Evolutionary conservation across 2,113 vertebrate species (phyloP).

Genomic region (Fulica atra): DNA sequence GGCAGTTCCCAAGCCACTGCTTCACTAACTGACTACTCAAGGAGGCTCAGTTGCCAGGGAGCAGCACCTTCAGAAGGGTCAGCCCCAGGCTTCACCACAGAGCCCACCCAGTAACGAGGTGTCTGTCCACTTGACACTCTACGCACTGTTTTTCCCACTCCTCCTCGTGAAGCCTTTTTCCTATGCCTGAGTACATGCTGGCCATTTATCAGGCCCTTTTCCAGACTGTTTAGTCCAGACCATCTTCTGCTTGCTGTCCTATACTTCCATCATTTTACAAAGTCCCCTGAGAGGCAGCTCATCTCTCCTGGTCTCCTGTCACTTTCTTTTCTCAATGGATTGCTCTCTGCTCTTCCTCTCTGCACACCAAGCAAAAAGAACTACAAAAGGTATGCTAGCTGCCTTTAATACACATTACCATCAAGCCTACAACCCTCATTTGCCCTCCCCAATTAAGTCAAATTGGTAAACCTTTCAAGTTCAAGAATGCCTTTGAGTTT

Average conservation of each 20-base stretch:
- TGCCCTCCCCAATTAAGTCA: neutral
- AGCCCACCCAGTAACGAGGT: fast-evolving
- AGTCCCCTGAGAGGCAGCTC: neutral
- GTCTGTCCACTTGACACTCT: neutral
- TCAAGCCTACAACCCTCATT: neutral
- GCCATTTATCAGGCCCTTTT: neutral
- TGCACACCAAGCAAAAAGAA: neutral
- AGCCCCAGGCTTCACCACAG: neutral
- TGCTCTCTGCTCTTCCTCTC: neutral
- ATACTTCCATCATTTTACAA: neutral
- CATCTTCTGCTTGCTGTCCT: neutral
- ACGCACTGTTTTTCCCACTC: neutral
- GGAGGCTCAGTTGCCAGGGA: neutral
- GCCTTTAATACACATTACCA: neutral
- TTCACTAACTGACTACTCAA: neutral
- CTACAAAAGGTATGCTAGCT: neutral
- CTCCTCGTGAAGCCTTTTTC: neutral
- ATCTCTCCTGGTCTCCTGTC: neutral
- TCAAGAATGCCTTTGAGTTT: neutral
- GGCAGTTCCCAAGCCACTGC: neutral
- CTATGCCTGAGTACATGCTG: neutral
- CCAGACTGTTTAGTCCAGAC: neutral
- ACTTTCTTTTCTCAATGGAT: neutral
- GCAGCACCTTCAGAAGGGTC: neutral
- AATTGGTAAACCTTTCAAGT: neutral